phyloP scores from a whole-genome alignment of 92 coral and sea anemone genomes.

The Siderastrea siderea region DNA sequence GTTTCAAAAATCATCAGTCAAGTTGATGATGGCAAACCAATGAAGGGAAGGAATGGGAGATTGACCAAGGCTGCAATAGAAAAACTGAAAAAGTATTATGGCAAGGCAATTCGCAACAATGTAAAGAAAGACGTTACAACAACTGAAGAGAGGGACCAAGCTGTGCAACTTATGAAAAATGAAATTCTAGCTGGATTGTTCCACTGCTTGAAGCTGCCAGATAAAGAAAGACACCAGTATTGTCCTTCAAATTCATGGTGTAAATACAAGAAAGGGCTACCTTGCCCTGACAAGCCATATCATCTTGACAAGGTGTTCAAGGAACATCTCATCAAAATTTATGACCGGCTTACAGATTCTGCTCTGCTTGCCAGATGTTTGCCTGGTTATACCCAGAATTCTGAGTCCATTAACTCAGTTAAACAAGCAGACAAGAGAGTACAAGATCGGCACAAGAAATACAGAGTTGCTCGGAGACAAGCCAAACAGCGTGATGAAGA shows the following conservation, averaged over 20 bases:
- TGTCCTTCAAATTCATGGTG: slow-evolving; percentile 41
- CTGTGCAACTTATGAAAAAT: slow-evolving; percentile 30
- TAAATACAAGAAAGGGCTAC: slow-evolving; percentile 22
- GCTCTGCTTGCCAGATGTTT: slow-evolving; percentile 32
- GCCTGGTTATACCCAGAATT: slow-evolving; percentile 45
- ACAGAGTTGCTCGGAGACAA: slow-evolving; percentile 46
- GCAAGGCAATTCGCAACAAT: slow-evolving; percentile 65
- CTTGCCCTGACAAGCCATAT: slow-evolving; percentile 17
- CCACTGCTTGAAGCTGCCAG: slow-evolving; percentile 32
- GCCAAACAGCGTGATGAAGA: slow-evolving; percentile 51
- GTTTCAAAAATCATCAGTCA: slow-evolving; percentile 53
- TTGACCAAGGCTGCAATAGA: slow-evolving; percentile 49
- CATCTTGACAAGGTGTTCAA: slow-evolving; percentile 31
- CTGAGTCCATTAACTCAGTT: slow-evolving; percentile 49
- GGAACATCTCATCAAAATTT: not conserved
- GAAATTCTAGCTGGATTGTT: slow-evolving; percentile 38
- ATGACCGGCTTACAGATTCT: slow-evolving; percentile 26
- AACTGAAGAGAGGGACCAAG: slow-evolving; percentile 2
- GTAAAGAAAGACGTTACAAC: slow-evolving; percentile 31
- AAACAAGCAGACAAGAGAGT: slow-evolving; percentile 32
- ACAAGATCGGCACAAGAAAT: slow-evolving; percentile 26
- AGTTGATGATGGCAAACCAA: slow-evolving; percentile 67
- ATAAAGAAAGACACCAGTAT: slow-evolving; percentile 47
- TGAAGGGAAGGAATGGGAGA: slow-evolving; percentile 43
- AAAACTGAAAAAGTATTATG: slow-evolving; percentile 59